Evolutionary conservation across 1,140 invertebrate genomes (phyloP).

Genomic region (Drosophila baimaii): DNA sequence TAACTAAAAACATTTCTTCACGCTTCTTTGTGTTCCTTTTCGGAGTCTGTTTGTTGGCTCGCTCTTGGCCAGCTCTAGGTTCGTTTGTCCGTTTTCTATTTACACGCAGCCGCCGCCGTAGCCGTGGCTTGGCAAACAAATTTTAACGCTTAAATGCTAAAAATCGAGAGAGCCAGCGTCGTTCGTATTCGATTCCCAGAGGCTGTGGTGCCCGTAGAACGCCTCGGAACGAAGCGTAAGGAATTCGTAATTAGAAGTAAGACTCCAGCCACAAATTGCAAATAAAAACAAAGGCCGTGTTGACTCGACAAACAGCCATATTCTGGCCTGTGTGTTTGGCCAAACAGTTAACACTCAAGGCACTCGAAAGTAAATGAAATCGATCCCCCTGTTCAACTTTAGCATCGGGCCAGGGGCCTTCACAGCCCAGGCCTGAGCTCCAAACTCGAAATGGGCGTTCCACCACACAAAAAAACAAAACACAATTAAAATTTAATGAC

Average conservation of each 20-base stretch:
- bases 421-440: constrained; percentile 14
- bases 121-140: constrained; percentile 65
- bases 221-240: constrained; percentile 67
- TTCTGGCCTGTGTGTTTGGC: constrained; percentile 58
- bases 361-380: constrained; percentile 54
- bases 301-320: constrained; percentile 65
- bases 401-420: constrained; percentile 20
- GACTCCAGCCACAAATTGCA: constrained; percentile 79
- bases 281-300: constrained; percentile 76
- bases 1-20: constrained; percentile 81
- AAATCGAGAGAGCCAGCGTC: constrained; percentile 49
- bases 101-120: constrained; percentile 59
- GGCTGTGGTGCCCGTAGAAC: constrained; percentile 10
- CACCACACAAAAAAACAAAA: constrained; percentile 43
- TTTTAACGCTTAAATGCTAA: constrained; percentile 83
- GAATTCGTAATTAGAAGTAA: constrained; percentile 80
- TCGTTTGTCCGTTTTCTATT: constrained; percentile 72
- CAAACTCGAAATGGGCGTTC: constrained; percentile 53
- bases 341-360: constrained; percentile 75
- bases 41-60: constrained; percentile 48
- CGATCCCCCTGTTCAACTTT: constrained; percentile 46
- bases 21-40: constrained; percentile 72
- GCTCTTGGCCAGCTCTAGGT: constrained; percentile 11
- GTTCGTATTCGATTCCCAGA: constrained; percentile 32
- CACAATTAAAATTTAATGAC: constrained; percentile 83